Evolutionary conservation across 2,797 vertebrate species (phyloP), one percentile per base, ranked within the genome.

Genomic region (Carapus acus): DNA sequence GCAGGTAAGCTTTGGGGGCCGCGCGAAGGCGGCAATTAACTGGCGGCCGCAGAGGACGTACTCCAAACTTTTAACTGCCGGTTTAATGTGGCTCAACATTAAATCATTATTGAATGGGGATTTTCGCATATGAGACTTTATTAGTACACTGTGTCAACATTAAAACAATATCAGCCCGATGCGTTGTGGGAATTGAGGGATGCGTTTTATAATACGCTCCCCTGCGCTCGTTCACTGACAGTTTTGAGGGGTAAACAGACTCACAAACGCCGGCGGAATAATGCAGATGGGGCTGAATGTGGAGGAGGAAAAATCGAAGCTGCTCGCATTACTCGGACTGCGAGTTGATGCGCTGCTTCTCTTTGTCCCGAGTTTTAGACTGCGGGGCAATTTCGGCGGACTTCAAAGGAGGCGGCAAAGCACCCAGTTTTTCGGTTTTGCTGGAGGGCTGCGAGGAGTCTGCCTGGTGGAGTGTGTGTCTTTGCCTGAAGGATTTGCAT

Each of bases 401-500:
- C n/a, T n/a, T n/a, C n/a, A n/a, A n/a, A n/a, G n/a, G 56, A 49
- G 54, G n/a, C 23, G 29, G 55, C 60, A 58, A 42, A 39, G 34
- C 37, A 39, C 57, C 47, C 43, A 49, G 27, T 68, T 34, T 46
- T 23, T 38, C 18, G 42, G 62, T 29, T 50, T 37, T n/a, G 17
- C 45, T 60, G 53, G 62, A 66, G 66, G 53, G 73, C 17, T 46
- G 44, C 57, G 33, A n/a, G n/a, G n/a, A n/a, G n/a, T 59, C 15
- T 9, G 8, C 43, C 47, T 18, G 8, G 24, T 6, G 17, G 37
- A 59, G 56, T 53, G 42, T 43, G 17, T 11, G 29, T 46, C 50
- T 45, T 43, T 43, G 27, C 46, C 27, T 53, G 20, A 58, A 47
- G 63, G 27, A 7, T 8, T 13, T 17, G 24, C 27, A 7, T 51